These are phyloP conservation scores for Cecropterus lyciades DNA, from an alignment of 1,140 invertebrate species.

Conservation along the genomic window DNA sequence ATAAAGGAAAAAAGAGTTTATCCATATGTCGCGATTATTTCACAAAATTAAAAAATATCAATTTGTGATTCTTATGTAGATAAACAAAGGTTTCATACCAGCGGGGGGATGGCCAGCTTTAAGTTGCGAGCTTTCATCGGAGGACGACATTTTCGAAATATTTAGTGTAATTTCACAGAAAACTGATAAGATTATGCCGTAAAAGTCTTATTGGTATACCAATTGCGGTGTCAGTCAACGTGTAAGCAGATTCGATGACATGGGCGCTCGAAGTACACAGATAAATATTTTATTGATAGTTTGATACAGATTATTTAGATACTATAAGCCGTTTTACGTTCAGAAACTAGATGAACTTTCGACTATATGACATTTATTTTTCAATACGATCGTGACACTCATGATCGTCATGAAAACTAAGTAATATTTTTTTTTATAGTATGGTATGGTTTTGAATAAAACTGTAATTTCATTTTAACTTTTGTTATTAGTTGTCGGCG, in stretches of 20 bases:
- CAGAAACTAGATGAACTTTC: too few species aligned
- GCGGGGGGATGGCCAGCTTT: slow-evolving; percentile 94
- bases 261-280: slow-evolving; percentile 33
- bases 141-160: slow-evolving; percentile 72
- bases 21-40: neutral
- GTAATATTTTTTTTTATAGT: too few species aligned
- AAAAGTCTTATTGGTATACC: slow-evolving; percentile 48
- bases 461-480: too few species aligned
- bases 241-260: slow-evolving; percentile 59
- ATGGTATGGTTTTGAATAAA: too few species aligned
- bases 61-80: neutral
- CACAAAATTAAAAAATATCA: neutral
- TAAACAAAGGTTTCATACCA: slow-evolving; percentile 84
- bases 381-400: too few species aligned
- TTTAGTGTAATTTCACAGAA: slow-evolving; percentile 37
- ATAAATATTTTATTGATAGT: slow-evolving; percentile 1
- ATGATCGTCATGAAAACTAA: too few species aligned
- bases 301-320: neutral
- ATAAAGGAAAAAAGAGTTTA: too few species aligned
- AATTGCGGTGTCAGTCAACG: slow-evolving; percentile 60
- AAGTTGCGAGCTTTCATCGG: slow-evolving; percentile 87
- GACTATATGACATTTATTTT: too few species aligned
- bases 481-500: too few species aligned
- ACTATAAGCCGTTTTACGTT: too few species aligned
- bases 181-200: slow-evolving; percentile 57